Evolutionary conservation across 2,113 vertebrate species (phyloP), one percentile per base, ranked within the genome.

Genomic region (Tautogolabrus adspersus): DNA sequence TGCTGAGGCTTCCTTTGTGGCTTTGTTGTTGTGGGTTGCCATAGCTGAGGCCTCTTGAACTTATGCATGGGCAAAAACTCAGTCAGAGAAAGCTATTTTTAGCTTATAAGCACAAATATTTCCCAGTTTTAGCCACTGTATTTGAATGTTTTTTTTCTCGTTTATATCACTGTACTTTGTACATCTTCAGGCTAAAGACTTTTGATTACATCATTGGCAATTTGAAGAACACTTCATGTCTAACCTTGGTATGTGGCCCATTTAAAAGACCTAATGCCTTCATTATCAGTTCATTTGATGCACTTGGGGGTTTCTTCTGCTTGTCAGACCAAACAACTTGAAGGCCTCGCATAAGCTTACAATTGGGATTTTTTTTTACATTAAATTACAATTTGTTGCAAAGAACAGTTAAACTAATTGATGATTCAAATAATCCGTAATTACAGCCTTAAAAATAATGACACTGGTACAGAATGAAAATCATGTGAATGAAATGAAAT

Each of bases 11-110:
- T 54, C 59, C 19, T 60, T 69, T 80, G 74, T 40, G 60, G 37
- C 55, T 49, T 58, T 44, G 66, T 75, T 82, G 71, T 65, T 58
- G 30, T 42, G 40, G 9, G 34, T 54, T 72, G 66, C 66, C 68
- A 16, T 22, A 62, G 62, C 51, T 51, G 61, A 15, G 2, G 5
- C 19, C 19, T 10, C 49, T 9, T n/a, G 49, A 49, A 18, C 47
- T 49, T 19, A 4, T 52, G 49, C 49, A 21, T 19, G 47, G 47
- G 0, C 6, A 2, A 49, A 49, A 46, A 46, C 44, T 46, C 18
- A 18, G 18, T 49, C 47, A 49, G 15, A 49, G 49, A n/a, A 52
- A 52, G 16, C 49, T n/a, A 19, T 52, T n/a, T n/a, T 16, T 7
- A 19, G 18, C 15, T 18, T 52, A 18, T 60, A 19, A 10, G 10